These are phyloP conservation scores for Agonum fuliginosum DNA, from an alignment of 2,888 invertebrate genomes.

Conservation along the genomic window DNA sequence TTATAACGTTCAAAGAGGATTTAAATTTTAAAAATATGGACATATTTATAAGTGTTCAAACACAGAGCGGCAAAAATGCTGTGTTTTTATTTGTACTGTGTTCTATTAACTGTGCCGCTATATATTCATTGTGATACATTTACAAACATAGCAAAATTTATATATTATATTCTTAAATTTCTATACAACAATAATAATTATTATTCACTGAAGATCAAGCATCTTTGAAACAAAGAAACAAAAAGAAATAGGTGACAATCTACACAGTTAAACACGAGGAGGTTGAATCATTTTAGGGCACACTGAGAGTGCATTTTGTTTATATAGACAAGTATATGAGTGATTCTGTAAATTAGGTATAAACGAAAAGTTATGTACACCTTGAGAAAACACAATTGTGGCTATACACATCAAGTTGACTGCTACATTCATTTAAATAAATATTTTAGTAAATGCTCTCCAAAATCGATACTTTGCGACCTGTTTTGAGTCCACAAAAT, in stretches of 20 bases:
- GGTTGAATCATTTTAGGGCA: background rate
- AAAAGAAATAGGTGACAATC: constrained; percentile 34
- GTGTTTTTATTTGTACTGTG: constrained; percentile 60
- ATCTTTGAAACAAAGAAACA: constrained; percentile 9
- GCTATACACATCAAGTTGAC: too few species aligned
- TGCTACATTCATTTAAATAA: too few species aligned
- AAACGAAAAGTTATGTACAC: too few species aligned
- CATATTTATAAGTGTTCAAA: constrained; percentile 43
- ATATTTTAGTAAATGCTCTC: too few species aligned
- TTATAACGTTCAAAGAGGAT: constrained; percentile 50
- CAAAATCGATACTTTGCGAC: too few species aligned
- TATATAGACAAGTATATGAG: too few species aligned
- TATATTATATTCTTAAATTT: constrained; percentile 49
- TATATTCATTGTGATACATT: constrained; percentile 44
- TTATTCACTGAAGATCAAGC: constrained; percentile 44
- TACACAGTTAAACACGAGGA: constrained; percentile 27
- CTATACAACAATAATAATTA: constrained; percentile 54
- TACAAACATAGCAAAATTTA: constrained; percentile 50
- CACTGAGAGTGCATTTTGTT: too few species aligned
- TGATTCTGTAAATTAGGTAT: too few species aligned
- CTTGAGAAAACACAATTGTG: too few species aligned
- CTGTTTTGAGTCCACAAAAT: too few species aligned
- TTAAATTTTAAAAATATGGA: constrained; percentile 52
- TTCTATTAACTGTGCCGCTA: constrained; percentile 57
- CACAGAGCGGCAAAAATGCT: constrained; percentile 59